A percentile compares a stretch with the other conserved stretches of the same genome.
phyloP scores from a whole-genome alignment of 2,888 invertebrate genomes.

The Geotrupes spiniger region DNA sequence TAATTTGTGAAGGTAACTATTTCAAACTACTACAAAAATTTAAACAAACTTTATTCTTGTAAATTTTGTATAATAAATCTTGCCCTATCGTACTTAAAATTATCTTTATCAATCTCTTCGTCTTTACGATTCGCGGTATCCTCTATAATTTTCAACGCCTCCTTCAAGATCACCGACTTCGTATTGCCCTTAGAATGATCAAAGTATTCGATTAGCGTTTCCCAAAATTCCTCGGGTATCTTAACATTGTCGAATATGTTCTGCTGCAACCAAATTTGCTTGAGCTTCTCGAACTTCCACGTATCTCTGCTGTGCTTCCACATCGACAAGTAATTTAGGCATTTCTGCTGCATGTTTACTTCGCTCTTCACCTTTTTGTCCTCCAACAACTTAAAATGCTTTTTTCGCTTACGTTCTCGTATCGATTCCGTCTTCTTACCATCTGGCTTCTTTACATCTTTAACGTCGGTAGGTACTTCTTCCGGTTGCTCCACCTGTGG shows the following conservation, averaged over 20 bases:
- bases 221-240: conserved; percentile 63
- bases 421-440: conserved; percentile 58
- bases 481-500: not conserved
- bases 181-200: conserved; percentile 67
- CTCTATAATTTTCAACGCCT: conserved; percentile 55
- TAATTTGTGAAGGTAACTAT: not conserved
- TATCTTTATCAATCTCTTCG: conserved; percentile 45
- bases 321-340: conserved; percentile 64
- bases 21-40: not conserved
- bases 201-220: conserved; percentile 67
- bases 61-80: conserved; percentile 23
- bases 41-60: conserved; percentile 23
- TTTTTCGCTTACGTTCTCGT: conserved; percentile 64
- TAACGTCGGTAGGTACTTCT: conserved; percentile 30
- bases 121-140: conserved; percentile 25
- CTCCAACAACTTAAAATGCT: conserved; percentile 56
- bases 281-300: conserved; percentile 80
- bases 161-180: conserved; percentile 59
- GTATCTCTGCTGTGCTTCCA: conserved; percentile 69
- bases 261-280: conserved; percentile 73
- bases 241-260: conserved; percentile 62
- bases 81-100: conserved; percentile 29
- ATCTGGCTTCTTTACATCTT: conserved; percentile 44
- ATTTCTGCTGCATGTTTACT: conserved; percentile 59
- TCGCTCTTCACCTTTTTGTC: conserved; percentile 51